phyloP scores from a whole-genome alignment of 2,113 vertebrate species.

The Toxostoma redivivum region DNA sequence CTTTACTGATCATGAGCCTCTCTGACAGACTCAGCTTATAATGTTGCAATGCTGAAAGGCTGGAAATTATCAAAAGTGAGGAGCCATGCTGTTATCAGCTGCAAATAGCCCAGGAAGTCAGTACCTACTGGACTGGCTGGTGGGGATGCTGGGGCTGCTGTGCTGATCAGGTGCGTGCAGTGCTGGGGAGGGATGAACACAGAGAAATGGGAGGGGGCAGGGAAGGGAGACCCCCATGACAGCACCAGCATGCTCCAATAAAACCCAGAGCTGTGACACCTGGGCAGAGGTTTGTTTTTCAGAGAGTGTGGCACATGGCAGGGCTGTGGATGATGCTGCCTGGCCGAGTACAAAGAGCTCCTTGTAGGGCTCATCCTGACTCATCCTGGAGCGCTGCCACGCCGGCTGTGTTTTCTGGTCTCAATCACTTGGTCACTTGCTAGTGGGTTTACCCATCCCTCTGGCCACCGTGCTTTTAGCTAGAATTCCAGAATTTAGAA shows the following conservation, averaged over 20 bases:
- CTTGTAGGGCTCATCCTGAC: not conserved
- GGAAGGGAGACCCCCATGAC: not conserved
- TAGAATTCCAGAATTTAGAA: not conserved
- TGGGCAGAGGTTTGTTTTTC: not conserved
- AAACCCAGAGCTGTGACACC: not conserved
- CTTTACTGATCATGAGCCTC: not conserved
- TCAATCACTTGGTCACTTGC: not conserved
- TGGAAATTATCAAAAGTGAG: not conserved
- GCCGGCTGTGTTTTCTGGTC: not conserved
- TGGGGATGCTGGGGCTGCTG: no score
- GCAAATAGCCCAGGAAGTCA: fast-evolving
- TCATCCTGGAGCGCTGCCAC: not conserved
- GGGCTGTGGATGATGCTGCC: not conserved
- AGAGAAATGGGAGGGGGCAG: not conserved
- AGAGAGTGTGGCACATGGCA: fast-evolving
- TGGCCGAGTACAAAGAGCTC: not conserved
- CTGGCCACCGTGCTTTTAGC: not conserved
- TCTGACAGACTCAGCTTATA: not conserved
- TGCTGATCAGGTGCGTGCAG: fast-evolving
- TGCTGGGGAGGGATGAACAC: fast-evolving
- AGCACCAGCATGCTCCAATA: not conserved
- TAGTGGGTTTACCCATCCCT: not conserved
- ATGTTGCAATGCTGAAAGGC: not conserved
- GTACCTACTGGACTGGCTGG: not conserved
- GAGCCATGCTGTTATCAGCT: fast-evolving